These are phyloP conservation scores for Brachypterus glaber DNA, from an alignment of 2,888 invertebrate genomes.

Conservation along the genomic window DNA sequence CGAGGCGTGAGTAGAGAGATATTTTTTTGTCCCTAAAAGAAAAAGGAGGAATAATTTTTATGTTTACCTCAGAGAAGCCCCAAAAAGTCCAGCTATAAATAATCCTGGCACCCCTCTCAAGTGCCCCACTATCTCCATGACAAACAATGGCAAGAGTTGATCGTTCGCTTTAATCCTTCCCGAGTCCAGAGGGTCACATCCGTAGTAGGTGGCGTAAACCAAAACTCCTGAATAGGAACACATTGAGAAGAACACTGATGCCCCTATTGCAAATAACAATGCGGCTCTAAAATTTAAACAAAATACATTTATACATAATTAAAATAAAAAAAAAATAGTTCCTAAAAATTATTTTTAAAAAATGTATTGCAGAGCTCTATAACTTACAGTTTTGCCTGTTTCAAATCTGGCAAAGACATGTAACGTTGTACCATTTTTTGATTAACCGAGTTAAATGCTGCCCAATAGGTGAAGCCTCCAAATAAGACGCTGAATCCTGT, in stretches of 20 bases:
- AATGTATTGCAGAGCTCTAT: no score
- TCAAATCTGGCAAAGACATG: slow-evolving; percentile 59
- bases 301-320: no score
- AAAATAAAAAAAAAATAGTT: no score
- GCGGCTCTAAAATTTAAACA: slow-evolving; percentile 55
- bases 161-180: slow-evolving; percentile 54
- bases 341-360: no score
- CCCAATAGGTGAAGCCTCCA: slow-evolving; percentile 72
- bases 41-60: background rate
- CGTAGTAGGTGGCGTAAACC: slow-evolving; percentile 57
- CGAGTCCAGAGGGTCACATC: slow-evolving; percentile 56
- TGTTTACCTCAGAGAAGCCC: slow-evolving; percentile 71
- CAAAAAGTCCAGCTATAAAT: slow-evolving; percentile 82
- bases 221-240: slow-evolving; percentile 68
- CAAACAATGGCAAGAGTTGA: slow-evolving; percentile 74
- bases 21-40: no score
- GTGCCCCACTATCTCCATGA: slow-evolving; percentile 64
- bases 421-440: slow-evolving; percentile 87
- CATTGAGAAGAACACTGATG: slow-evolving; percentile 56
- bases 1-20: no score
- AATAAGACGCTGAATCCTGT: slow-evolving; percentile 73
- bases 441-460: slow-evolving; percentile 76
- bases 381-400: slow-evolving; percentile 54
- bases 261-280: slow-evolving; percentile 59
- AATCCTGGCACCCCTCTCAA: slow-evolving; percentile 74